Conservation (phyloP, 2,888 invertebrate species). For the Tachina grossa region DNA sequence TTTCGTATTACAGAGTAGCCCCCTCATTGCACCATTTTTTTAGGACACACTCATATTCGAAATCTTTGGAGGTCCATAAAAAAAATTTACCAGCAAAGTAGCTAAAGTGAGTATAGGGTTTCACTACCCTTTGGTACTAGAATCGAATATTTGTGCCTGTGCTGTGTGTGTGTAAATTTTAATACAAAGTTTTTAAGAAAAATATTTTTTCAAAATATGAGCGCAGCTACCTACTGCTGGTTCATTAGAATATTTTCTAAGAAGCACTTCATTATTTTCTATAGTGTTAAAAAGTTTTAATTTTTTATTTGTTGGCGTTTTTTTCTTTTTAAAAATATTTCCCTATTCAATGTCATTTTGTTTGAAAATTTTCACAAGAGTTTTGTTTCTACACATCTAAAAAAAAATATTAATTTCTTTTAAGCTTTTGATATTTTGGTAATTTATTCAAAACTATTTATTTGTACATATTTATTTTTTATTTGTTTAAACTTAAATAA, state of each 20-base stretch:
- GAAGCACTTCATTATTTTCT: slow-evolving; percentile 3
- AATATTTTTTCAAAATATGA: neutral
- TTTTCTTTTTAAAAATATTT: slow-evolving; percentile 52
- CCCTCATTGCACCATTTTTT: no score
- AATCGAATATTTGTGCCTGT: no score
- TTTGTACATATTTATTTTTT: slow-evolving; percentile 1
- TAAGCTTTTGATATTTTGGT: slow-evolving; percentile 34
- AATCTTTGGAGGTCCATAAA: no score
- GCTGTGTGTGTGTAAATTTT: no score
- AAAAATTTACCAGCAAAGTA: no score
- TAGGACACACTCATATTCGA: no score
- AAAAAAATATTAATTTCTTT: slow-evolving; percentile 45
- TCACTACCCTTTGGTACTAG: no score
- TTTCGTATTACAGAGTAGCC: no score
- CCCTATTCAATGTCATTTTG: slow-evolving; percentile 68
- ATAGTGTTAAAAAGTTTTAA: neutral
- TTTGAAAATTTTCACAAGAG: slow-evolving; percentile 53
- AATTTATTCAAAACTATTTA: slow-evolving; percentile 49
- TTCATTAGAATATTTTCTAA: neutral
- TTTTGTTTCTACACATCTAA: slow-evolving; percentile 7
- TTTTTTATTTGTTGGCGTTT: neutral
- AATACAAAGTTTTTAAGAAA: no score
- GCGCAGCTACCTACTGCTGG: neutral
- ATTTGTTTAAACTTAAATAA: slow-evolving; percentile 51
- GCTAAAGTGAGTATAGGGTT: no score